Percentiles rank a stretch among this genome's conserved stretches.
Conservation (phyloP, 2,888 invertebrate species). For the Abrostola tripartita region DNA sequence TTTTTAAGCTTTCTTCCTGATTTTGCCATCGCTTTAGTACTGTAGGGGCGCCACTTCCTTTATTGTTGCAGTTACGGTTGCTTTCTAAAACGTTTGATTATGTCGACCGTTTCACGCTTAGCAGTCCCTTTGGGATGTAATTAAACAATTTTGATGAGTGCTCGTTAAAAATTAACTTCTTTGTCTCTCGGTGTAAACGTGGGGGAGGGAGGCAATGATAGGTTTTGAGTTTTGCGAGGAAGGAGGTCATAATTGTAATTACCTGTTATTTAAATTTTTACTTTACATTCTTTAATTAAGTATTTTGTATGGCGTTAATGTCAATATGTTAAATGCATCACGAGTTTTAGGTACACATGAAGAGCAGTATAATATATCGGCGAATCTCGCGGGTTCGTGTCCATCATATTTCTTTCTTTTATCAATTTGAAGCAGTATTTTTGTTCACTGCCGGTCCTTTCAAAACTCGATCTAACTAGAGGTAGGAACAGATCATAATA, state of each 20-base stretch:
- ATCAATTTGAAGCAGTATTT: no score
- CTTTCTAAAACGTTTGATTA: constrained; percentile 74
- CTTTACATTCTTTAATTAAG: no score
- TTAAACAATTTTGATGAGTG: constrained; percentile 81
- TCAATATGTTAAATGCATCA: no score
- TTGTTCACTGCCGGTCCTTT: no score
- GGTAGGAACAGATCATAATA: no score
- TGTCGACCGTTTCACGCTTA: constrained; percentile 68
- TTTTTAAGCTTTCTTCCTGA: constrained; percentile 75
- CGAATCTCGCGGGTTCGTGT: no score
- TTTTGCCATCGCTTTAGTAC: constrained; percentile 54
- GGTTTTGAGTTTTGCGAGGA: constrained; percentile 38
- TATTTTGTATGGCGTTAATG: no score
- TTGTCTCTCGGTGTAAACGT: constrained; percentile 62
- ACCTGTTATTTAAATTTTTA: background rate
- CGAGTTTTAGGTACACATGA: no score
- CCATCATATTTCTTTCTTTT: no score
- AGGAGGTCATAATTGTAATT: background rate
- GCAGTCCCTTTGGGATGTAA: constrained; percentile 76
- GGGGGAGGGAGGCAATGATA: constrained; percentile 18
- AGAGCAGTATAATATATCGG: no score
- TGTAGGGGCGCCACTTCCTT: constrained; percentile 48
- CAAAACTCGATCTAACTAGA: no score
- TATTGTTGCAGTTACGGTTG: constrained; percentile 68
- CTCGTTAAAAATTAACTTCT: constrained; percentile 81